Percentiles rank a stretch among this genome's conserved stretches.
These are phyloP conservation scores for Pomatostomus ruficeps DNA, from an alignment of 2,113 vertebrate species.

Conservation along the genomic window DNA sequence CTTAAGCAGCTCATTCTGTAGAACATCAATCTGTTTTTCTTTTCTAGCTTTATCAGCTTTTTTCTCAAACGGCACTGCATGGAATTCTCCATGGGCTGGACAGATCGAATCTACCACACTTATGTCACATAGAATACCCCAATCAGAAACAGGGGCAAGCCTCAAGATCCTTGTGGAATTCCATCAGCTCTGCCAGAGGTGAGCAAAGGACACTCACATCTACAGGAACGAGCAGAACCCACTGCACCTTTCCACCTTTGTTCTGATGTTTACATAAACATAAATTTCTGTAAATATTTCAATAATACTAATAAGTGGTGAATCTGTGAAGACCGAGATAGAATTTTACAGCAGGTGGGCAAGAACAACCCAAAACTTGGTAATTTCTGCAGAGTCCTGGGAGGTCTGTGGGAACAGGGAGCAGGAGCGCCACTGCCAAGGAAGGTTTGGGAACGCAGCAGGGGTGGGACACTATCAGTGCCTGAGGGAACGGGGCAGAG, in stretches of 20 bases:
- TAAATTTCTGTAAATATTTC: background rate
- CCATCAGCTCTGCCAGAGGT: background rate
- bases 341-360: background rate
- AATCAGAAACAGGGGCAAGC: background rate
- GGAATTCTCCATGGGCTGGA: background rate
- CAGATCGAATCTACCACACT: background rate
- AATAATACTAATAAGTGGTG: background rate
- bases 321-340: background rate
- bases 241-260: background rate
- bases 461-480: rapidly evolving
- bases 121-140: background rate
- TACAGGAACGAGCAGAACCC: background rate
- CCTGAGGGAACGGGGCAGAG: background rate
- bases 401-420: rapidly evolving
- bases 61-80: background rate
- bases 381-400: background rate
- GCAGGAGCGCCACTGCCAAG: background rate
- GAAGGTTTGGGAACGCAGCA: background rate
- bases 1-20: background rate
- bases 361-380: background rate
- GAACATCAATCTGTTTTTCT: background rate
- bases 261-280: background rate
- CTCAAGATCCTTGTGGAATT: background rate
- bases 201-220: background rate
- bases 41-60: background rate